phyloP scores from a whole-genome alignment of 2,888 invertebrate genomes.

The Ophion costatus region DNA sequence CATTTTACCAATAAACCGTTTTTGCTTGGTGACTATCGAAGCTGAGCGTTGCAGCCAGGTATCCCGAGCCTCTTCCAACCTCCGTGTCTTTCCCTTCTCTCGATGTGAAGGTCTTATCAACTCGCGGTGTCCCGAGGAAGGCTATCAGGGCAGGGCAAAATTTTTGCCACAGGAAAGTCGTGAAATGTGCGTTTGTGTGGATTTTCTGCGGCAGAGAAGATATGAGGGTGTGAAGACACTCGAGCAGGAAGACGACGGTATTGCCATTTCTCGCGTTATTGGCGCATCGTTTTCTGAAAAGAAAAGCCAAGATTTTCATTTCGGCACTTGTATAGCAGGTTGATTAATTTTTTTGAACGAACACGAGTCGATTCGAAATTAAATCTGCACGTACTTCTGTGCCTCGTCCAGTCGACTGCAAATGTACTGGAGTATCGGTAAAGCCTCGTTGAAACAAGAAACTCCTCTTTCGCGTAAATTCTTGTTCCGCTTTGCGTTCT shows the following conservation, averaged over 20 bases:
- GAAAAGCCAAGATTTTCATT: slow-evolving; percentile 15
- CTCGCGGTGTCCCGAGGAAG: slow-evolving; percentile 93
- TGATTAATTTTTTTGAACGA: not conserved
- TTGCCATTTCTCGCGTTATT: slow-evolving; percentile 85
- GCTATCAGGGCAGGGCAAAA: slow-evolving; percentile 95
- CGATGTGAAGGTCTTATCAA: slow-evolving; percentile 91
- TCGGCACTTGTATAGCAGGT: not conserved
- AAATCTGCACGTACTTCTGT: slow-evolving; percentile 86
- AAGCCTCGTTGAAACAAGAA: slow-evolving; percentile 94
- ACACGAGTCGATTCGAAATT: not conserved
- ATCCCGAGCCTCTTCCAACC: slow-evolving; percentile 88
- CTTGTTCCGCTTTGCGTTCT: slow-evolving; percentile 80
- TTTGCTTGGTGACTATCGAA: slow-evolving; percentile 94
- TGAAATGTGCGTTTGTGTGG: slow-evolving; percentile 93
- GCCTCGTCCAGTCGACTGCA: slow-evolving; percentile 94
- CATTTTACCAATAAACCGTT: slow-evolving; percentile 91
- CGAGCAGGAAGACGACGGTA: slow-evolving; percentile 91
- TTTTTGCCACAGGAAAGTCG: slow-evolving; percentile 95
- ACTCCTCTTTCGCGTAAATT: slow-evolving; percentile 87
- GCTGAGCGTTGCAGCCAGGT: slow-evolving; percentile 89
- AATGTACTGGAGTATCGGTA: slow-evolving; percentile 95
- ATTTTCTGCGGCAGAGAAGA: slow-evolving; percentile 93
- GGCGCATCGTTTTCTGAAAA: slow-evolving; percentile 83
- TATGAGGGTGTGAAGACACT: slow-evolving; percentile 93
- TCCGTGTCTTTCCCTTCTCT: slow-evolving; percentile 85